Percentiles rank a stretch among this genome's conserved stretches.
These are phyloP conservation scores for Platorchestia sp. DNA, from an alignment of 1,140 invertebrate genomes.

Conservation along the genomic window DNA sequence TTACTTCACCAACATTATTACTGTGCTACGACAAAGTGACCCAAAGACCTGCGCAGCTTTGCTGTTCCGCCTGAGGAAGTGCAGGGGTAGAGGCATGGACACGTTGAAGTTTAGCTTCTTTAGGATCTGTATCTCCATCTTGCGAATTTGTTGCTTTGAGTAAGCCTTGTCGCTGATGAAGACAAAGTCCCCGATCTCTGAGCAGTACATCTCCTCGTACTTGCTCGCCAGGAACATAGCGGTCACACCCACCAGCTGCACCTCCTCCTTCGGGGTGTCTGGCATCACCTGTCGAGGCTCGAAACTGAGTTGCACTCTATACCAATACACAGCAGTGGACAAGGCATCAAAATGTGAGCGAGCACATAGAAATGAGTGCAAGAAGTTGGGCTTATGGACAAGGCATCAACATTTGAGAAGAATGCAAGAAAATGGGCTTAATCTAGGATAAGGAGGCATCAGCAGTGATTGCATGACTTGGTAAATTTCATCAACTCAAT, in stretches of 20 bases:
- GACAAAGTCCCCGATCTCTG: slow-evolving; percentile 90
- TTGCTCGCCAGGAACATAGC: slow-evolving; percentile 94
- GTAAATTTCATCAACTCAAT: no score
- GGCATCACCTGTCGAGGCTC: slow-evolving; percentile 71
- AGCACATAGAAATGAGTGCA: not conserved
- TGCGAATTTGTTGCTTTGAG: slow-evolving; percentile 81
- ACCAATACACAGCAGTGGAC: not conserved
- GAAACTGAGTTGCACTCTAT: not conserved
- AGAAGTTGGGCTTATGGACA: no score
- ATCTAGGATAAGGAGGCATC: no score
- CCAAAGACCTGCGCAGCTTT: slow-evolving; percentile 76
- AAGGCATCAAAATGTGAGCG: not conserved
- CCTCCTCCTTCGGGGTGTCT: slow-evolving; percentile 77
- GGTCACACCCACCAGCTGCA: slow-evolving; percentile 93
- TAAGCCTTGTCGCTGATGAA: slow-evolving; percentile 94
- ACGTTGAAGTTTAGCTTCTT: slow-evolving; percentile 84
- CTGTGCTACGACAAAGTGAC: not conserved
- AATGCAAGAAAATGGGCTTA: no score
- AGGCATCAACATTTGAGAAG: no score
- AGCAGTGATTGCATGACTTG: no score
- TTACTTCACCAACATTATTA: not conserved
- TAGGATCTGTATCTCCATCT: slow-evolving; percentile 88
- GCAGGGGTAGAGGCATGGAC: slow-evolving; percentile 86
- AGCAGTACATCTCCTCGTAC: slow-evolving; percentile 95
- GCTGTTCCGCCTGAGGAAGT: slow-evolving; percentile 81